Percentiles rank a stretch among this genome's conserved stretches.
Evolutionary conservation across 2,888 invertebrate genomes (phyloP).

Genomic region (Pollenia labialis): DNA sequence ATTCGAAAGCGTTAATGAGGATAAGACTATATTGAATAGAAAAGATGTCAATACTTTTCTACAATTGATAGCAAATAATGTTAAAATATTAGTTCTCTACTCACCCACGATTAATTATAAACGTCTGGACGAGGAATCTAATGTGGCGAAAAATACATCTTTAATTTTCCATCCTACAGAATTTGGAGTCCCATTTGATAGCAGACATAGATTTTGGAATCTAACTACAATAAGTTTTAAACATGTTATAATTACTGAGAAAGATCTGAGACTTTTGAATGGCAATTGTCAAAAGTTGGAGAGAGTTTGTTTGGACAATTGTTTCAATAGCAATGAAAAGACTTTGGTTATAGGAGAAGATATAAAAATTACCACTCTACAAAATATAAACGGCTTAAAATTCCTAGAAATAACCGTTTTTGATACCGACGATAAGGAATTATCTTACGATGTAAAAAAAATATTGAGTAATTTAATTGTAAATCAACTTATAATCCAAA

Average conservation of each 20-base stretch:
- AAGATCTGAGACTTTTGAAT: slow-evolving; percentile 52
- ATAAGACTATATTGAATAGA: slow-evolving; percentile 41
- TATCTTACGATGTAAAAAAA: slow-evolving; percentile 50
- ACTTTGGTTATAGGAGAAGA: slow-evolving; percentile 47
- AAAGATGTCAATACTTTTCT: slow-evolving; percentile 46
- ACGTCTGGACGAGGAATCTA: not conserved
- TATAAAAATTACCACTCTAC: slow-evolving; percentile 41
- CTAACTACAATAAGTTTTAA: slow-evolving; percentile 48
- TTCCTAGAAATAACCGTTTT: slow-evolving; percentile 40
- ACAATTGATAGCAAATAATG: slow-evolving; percentile 50
- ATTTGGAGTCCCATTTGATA: slow-evolving; percentile 47
- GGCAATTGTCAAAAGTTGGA: slow-evolving; percentile 42
- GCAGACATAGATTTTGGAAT: slow-evolving; percentile 42
- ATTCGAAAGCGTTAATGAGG: slow-evolving; percentile 40
- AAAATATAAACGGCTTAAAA: slow-evolving; percentile 47
- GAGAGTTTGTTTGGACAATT: slow-evolving; percentile 50
- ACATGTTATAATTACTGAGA: slow-evolving; percentile 41
- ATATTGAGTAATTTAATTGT: slow-evolving; percentile 43
- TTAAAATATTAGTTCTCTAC: slow-evolving; percentile 35
- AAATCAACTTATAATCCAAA: slow-evolving; percentile 36
- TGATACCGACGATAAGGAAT: slow-evolving; percentile 50
- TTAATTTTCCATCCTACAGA: slow-evolving; percentile 33
- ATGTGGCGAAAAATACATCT: not conserved
- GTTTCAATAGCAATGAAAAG: slow-evolving; percentile 54
- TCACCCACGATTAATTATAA: slow-evolving; percentile 39